phyloP scores from a whole-genome alignment of 2,797 vertebrate species.

The Varecia variegata region DNA sequence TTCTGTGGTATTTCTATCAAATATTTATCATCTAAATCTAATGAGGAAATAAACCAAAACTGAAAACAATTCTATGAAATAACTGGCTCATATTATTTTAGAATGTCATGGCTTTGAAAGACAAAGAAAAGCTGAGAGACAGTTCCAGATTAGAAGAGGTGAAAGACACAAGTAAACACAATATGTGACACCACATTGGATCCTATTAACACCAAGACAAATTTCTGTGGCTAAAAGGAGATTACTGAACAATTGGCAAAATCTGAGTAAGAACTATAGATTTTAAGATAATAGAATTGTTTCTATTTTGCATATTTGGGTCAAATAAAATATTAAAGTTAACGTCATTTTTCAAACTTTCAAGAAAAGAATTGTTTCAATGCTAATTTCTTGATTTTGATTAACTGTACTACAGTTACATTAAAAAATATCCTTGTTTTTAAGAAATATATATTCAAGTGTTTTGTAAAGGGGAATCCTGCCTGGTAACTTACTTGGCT shows the following conservation, averaged over 20 bases:
- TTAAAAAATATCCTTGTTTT: not conserved
- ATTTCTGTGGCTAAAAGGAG: not conserved
- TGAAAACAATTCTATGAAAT: not conserved
- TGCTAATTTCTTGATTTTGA: not conserved
- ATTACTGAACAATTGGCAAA: not conserved
- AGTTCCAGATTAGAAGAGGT: not conserved
- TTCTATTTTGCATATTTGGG: not conserved
- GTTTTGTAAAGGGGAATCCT: not conserved
- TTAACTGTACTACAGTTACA: not conserved
- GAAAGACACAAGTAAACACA: not conserved
- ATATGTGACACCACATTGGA: not conserved
- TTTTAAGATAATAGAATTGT: not conserved
- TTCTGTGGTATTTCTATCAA: not conserved
- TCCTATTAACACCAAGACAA: not conserved
- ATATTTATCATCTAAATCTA: not conserved
- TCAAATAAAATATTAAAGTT: too few species aligned
- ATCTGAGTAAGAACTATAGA: not conserved
- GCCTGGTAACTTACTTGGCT: not conserved
- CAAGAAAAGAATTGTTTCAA: not conserved
- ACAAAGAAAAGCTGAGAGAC: not conserved
- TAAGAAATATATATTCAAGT: not conserved
- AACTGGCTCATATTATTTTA: not conserved
- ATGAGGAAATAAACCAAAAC: slow-evolving; percentile 11
- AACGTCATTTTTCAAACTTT: too few species aligned
- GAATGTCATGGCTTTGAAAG: not conserved